Conservation (phyloP, 64 coral and sea anemone genomes). For the Stichodactyla helianthus region DNA sequence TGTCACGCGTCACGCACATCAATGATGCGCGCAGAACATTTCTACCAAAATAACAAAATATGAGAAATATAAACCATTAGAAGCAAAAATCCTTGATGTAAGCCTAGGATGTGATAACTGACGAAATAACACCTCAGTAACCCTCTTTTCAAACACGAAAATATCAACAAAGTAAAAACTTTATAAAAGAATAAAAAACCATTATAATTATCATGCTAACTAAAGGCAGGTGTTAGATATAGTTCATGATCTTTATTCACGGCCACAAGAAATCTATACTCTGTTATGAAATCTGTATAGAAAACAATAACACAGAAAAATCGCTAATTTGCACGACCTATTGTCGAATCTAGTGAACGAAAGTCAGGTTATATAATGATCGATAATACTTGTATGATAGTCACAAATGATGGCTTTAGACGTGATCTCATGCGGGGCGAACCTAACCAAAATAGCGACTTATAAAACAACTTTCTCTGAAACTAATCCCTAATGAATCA, state of each 20-base stretch:
- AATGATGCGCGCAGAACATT: too few relatives aligned
- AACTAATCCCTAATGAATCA: neutral
- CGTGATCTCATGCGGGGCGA: neutral
- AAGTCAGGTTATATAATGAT: neutral
- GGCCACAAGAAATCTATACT: neutral
- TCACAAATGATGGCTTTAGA: neutral
- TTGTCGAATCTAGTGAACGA: neutral
- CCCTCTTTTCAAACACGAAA: neutral
- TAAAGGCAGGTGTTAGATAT: neutral
- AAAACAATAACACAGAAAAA: neutral
- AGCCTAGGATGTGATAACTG: neutral
- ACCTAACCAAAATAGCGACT: neutral
- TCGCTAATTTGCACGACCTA: neutral
- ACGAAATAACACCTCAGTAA: neutral
- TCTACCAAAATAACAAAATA: too few relatives aligned
- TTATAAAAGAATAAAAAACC: neutral
- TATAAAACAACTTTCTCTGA: neutral
- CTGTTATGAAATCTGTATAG: neutral
- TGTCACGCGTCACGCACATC: too few relatives aligned
- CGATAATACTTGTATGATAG: neutral
- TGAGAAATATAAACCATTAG: too few relatives aligned
- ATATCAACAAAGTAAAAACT: neutral
- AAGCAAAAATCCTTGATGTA: too few relatives aligned
- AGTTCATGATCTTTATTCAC: neutral
- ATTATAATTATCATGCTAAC: neutral